Evolutionary conservation across 2,888 invertebrate genomes (phyloP).

Genomic region (Cepaea hortensis): DNA sequence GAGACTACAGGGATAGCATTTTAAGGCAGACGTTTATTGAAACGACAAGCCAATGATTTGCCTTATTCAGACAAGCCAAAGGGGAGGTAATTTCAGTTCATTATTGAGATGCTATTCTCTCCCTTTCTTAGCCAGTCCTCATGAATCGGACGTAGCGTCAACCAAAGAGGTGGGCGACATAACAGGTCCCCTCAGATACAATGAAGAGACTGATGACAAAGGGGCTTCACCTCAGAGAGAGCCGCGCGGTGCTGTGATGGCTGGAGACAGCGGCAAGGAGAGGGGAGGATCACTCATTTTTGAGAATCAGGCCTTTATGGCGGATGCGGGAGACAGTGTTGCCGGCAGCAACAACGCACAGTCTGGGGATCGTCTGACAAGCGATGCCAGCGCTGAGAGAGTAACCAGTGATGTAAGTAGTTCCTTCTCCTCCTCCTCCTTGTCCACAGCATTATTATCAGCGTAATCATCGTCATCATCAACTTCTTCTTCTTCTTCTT

Average conservation of each 20-base stretch:
- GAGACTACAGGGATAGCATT: not conserved
- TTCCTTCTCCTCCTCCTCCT: not conserved
- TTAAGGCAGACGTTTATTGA: too few species aligned
- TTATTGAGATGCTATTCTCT: not conserved
- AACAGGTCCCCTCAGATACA: not conserved
- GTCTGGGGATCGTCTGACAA: constrained; percentile 48
- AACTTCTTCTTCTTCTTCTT: not conserved
- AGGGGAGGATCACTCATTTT: constrained; percentile 53
- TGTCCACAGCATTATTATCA: too few species aligned
- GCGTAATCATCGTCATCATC: not conserved
- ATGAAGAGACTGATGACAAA: constrained; percentile 27
- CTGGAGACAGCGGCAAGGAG: constrained; percentile 23
- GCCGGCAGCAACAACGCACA: constrained; percentile 56
- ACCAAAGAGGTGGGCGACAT: constrained; percentile 23
- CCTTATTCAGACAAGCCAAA: not conserved
- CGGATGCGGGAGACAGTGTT: constrained; percentile 47
- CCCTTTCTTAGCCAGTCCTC: constrained; percentile 12
- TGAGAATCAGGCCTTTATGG: constrained; percentile 64
- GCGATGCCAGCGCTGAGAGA: constrained; percentile 48
- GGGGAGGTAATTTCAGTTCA: not conserved
- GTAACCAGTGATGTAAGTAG: constrained; percentile 7
- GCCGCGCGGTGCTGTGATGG: constrained; percentile 6
- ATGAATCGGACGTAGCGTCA: constrained; percentile 16
- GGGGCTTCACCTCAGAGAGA: not conserved
- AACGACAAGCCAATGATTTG: not conserved